These are phyloP conservation scores for Brenthis daphne DNA, from an alignment of 2,888 invertebrate species.

Conservation along the genomic window DNA sequence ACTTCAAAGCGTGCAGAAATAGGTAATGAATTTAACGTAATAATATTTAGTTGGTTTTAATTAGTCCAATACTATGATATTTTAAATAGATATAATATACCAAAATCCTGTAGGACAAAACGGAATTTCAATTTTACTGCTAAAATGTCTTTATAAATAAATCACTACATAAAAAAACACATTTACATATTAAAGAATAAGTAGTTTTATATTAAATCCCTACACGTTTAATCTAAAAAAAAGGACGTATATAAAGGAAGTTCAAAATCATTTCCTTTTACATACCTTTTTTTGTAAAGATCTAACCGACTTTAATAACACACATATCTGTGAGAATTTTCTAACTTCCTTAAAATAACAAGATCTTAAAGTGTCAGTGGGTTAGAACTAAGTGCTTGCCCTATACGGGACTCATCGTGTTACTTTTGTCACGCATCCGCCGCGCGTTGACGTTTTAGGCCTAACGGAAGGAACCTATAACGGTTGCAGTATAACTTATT, in stretches of 20 bases:
- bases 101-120: too few species aligned
- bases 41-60: too few species aligned
- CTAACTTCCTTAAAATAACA: neutral
- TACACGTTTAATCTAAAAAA: too few species aligned
- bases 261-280: neutral
- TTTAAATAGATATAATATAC: too few species aligned
- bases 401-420: slow-evolving; percentile 50
- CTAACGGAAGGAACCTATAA: slow-evolving; percentile 40
- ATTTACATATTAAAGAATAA: too few species aligned
- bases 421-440: slow-evolving; percentile 63
- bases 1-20: too few species aligned
- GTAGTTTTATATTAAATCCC: too few species aligned
- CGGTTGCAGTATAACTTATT: slow-evolving; percentile 10
- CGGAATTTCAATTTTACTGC: too few species aligned
- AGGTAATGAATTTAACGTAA: too few species aligned
- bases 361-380: slow-evolving; percentile 12
- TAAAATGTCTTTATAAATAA: too few species aligned
- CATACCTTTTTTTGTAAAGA: neutral
- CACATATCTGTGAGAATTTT: neutral
- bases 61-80: too few species aligned
- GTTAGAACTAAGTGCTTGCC: slow-evolving; percentile 22
- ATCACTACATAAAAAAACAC: too few species aligned
- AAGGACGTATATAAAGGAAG: neutral
- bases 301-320: neutral
- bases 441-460: slow-evolving; percentile 57